phyloP scores from a whole-genome alignment of 2,113 vertebrate species.

The Sclerurus mexicanus region DNA sequence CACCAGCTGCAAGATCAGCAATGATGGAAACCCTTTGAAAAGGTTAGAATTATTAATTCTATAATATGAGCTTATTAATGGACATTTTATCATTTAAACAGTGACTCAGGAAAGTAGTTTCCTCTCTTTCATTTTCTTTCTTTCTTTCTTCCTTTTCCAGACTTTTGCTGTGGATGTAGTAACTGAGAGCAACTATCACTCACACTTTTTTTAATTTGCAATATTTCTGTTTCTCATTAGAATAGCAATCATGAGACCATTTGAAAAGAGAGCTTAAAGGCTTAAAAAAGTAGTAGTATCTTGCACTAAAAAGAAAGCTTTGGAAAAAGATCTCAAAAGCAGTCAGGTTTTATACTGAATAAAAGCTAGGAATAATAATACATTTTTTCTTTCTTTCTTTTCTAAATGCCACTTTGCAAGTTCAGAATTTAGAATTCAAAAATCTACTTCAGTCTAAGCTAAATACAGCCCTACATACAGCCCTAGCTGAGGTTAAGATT shows the following conservation, averaged over 20 bases:
- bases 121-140: neutral
- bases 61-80: slow-evolving; percentile 2
- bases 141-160: neutral
- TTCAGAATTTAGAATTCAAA: slow-evolving; percentile 21
- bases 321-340: neutral
- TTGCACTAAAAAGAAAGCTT: neutral
- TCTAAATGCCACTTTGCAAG: neutral
- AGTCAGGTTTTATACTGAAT: neutral
- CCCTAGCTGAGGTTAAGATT: neutral
- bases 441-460: neutral
- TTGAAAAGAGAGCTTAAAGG: slow-evolving; percentile 39
- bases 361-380: neutral
- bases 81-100: slow-evolving; percentile 5
- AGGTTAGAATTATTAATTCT: slow-evolving; percentile 42
- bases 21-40: slow-evolving; percentile 25
- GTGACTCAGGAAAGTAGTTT: neutral
- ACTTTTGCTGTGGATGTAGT: neutral
- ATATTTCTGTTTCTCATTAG: neutral
- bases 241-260: neutral
- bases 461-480: neutral
- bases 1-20: slow-evolving; percentile 24
- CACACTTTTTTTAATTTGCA: neutral
- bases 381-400: neutral
- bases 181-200: neutral
- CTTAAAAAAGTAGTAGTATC: neutral